phyloP scores from a whole-genome alignment of 2,888 invertebrate species.

The Polymixis lichenea region DNA sequence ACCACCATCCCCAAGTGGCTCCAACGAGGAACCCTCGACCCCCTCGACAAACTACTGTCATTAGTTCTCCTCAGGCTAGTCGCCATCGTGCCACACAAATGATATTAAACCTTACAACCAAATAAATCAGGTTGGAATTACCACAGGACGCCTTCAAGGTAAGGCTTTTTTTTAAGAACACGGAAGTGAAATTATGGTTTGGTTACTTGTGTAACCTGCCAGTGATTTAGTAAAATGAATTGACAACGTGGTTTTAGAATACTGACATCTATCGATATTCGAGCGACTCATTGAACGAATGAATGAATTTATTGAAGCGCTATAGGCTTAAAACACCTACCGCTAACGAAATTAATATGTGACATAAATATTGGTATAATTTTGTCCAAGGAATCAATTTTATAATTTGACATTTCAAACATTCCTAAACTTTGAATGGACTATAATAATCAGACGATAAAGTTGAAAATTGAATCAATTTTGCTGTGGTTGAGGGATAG shows the following conservation, averaged over 20 bases:
- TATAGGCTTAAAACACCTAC: conserved; percentile 43
- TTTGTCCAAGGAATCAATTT: conserved; percentile 42
- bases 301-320: conserved; percentile 29
- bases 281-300: conserved; percentile 55
- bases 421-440: conserved; percentile 57
- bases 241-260: conserved; percentile 48
- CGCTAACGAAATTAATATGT: conserved; percentile 23
- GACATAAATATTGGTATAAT: conserved; percentile 35
- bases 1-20: conserved; percentile 99
- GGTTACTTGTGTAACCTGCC: conserved; percentile 20
- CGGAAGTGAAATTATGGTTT: not conserved
- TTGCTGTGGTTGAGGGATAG: conserved; percentile 35
- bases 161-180: conserved; percentile 34
- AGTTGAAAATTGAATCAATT: conserved; percentile 52
- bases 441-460: conserved; percentile 40
- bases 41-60: conserved; percentile 97
- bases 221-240: conserved; percentile 12
- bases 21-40: conserved; percentile 99
- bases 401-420: conserved; percentile 58
- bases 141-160: conserved; percentile 23
- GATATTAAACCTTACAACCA: conserved; percentile 34
- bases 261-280: conserved; percentile 56
- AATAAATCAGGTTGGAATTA: conserved; percentile 31
- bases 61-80: conserved; percentile 94
- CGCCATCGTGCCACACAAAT: conserved; percentile 89